Conservation (phyloP, 2,888 invertebrate genomes). For the Apotomis turbidana region DNA sequence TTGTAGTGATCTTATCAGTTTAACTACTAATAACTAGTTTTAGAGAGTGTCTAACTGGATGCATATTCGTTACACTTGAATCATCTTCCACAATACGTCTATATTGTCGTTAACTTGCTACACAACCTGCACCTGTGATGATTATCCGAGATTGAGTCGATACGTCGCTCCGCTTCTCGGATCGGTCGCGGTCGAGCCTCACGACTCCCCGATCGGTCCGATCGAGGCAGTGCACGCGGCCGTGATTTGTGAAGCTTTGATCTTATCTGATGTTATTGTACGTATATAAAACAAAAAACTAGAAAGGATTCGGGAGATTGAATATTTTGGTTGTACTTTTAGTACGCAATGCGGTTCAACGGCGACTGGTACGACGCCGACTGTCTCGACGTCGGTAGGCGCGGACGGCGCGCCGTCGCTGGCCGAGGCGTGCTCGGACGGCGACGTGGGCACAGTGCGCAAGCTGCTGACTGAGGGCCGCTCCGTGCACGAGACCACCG, state of each 20-base stretch:
- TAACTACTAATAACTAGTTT: too few species aligned
- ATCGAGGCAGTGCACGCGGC: conserved; percentile 68
- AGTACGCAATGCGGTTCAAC: conserved; percentile 79
- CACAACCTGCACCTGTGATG: conserved; percentile 72
- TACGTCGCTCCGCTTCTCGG: conserved; percentile 60
- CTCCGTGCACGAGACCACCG: conserved; percentile 97
- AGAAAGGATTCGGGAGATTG: background rate
- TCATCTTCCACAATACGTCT: too few species aligned
- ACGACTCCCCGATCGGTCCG: conserved; percentile 60
- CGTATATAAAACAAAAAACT: background rate
- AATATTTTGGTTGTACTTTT: conserved; percentile 44
- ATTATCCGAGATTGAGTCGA: conserved; percentile 85
- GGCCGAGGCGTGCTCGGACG: conserved; percentile 97
- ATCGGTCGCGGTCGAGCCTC: conserved; percentile 61
- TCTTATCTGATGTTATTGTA: conserved; percentile 73
- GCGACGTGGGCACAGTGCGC: conserved; percentile 96
- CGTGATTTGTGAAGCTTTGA: conserved; percentile 79
- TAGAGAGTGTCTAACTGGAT: too few species aligned
- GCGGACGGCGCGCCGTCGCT: conserved; percentile 87
- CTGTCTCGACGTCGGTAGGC: conserved; percentile 62
- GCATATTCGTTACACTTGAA: too few species aligned
- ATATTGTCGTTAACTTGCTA: background rate
- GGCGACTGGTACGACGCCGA: conserved; percentile 70
- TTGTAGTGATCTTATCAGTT: too few species aligned
- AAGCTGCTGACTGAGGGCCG: conserved; percentile 96